phyloP scores from a whole-genome alignment of 2,888 invertebrate species.

The Polia nebulosa region DNA sequence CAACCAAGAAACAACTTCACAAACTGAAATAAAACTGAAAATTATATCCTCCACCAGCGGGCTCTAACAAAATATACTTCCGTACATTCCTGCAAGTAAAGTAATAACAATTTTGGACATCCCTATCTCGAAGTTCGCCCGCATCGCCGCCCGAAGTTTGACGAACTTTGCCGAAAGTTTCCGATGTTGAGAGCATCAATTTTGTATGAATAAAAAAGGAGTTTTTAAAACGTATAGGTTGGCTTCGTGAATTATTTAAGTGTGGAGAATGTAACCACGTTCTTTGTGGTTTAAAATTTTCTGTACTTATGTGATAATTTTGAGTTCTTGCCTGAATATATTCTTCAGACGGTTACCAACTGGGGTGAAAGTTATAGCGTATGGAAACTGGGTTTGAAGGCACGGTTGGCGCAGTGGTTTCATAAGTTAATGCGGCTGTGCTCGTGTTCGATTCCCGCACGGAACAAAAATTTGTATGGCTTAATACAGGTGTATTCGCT shows the following conservation, averaged over 20 bases:
- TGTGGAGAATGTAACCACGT: background rate
- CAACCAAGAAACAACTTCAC: slow-evolving; percentile 38
- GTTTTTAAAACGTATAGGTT: slow-evolving; percentile 44
- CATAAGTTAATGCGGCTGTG: too few species aligned
- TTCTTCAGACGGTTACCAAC: background rate
- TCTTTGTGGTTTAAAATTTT: slow-evolving; percentile 6
- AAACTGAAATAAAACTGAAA: slow-evolving; percentile 54
- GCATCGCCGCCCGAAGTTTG: slow-evolving; percentile 36
- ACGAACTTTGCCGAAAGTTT: slow-evolving; percentile 51
- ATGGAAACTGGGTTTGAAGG: too few species aligned
- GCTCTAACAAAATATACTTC: slow-evolving; percentile 18
- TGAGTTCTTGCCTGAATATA: background rate
- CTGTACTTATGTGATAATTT: background rate
- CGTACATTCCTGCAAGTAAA: slow-evolving; percentile 42
- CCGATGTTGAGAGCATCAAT: slow-evolving; percentile 55
- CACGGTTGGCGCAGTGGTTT: too few species aligned
- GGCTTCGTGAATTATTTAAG: slow-evolving; percentile 37
- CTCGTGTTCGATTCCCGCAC: too few species aligned
- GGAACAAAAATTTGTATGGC: too few species aligned
- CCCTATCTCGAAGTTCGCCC: slow-evolving; percentile 57
- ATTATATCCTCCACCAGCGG: slow-evolving; percentile 26
- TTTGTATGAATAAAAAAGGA: slow-evolving; percentile 39
- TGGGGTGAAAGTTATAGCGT: background rate
- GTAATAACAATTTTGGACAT: slow-evolving; percentile 61
- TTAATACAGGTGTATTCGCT: too few species aligned